Evolutionary conservation across 2,113 vertebrate species (phyloP), one percentile per base, ranked within the genome.

Genomic region (Ardeotis arabs): DNA sequence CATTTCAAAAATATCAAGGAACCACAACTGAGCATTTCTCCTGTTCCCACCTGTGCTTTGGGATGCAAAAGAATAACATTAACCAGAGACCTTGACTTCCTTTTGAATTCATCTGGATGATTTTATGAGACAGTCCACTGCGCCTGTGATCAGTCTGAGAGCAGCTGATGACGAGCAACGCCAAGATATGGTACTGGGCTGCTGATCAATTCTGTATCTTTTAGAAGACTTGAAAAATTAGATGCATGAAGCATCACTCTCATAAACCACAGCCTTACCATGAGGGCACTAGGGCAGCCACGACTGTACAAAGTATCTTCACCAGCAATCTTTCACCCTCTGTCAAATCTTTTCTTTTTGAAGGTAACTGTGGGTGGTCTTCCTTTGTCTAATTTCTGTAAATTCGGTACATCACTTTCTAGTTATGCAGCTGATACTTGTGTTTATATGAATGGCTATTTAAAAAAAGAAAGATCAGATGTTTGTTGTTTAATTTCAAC

Each of bases 401-500:
- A 97, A 95, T 98, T 97, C 10, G 70, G 92, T 91, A 74, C 93
- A 96, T 96, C 59, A 49, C 88, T 97, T 97, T 96, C 91, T 90
- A 89, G 95, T 74, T 91, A 97, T 90, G 96, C 97, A 97, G 97
- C 96, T 97, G 97, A 97, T 97, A 83, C 96, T 96, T 16, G 35
- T 97, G 96, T 97, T 93, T 97, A 87, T 97, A 79, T 98, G 97
- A 98, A 97, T 97, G 96, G 94, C 85, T 96, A 93, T 97, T 98
- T 97, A 77, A 95, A 94, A 94, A 90, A 95, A 47, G 90, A 96
- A 97, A 97, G 96, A 97, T 98, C 96, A 97, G 97, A 97, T 97
- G 96, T 98, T 98, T 98, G 96, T 98, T 98, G 96, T 97, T 98
- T 97, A 95, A 76, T 96, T 98, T 97, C 95, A 97, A 93, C 94